phyloP scores from a whole-genome alignment of 2,888 invertebrate genomes.

The Ornithoptera priamus region DNA sequence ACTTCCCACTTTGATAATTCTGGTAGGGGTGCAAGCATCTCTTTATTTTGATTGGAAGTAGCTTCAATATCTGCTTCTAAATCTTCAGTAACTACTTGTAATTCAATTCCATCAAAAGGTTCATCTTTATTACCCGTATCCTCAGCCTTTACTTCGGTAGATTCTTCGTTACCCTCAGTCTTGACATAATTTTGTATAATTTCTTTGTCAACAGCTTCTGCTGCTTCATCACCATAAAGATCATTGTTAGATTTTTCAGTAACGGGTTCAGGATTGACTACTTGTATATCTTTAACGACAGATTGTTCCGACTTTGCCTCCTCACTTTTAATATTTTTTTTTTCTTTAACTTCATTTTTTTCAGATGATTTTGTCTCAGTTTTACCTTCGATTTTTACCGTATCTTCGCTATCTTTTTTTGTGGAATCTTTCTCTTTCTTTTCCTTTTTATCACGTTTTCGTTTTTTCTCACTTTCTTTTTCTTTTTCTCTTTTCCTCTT shows the following conservation, averaged over 20 bases:
- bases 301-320: constrained; percentile 31
- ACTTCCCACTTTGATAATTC: constrained; percentile 95
- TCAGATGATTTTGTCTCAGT: constrained; percentile 33
- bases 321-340: constrained; percentile 6
- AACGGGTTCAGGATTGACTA: constrained; percentile 39
- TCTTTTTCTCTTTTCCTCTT: constrained; percentile 75
- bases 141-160: constrained; percentile 46
- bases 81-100: constrained; percentile 79
- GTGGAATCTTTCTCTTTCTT: constrained; percentile 71
- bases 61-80: constrained; percentile 75
- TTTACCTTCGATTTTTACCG: constrained; percentile 39
- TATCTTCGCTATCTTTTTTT: constrained; percentile 44
- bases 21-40: constrained; percentile 86
- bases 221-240: constrained; percentile 78
- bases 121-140: constrained; percentile 72
- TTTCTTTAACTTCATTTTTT: constrained; percentile 37
- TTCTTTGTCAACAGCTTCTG: constrained; percentile 78
- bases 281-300: constrained; percentile 39
- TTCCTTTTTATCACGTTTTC: constrained; percentile 77
- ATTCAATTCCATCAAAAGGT: constrained; percentile 79
- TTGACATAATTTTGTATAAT: constrained; percentile 80
- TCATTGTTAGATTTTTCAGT: constrained; percentile 52
- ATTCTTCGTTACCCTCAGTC: constrained; percentile 51
- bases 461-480: constrained; percentile 73
- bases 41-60: constrained; percentile 58